These are phyloP conservation scores for Drosophila prosaltans DNA, from an alignment of 1,140 invertebrate species.

Conservation along the genomic window DNA sequence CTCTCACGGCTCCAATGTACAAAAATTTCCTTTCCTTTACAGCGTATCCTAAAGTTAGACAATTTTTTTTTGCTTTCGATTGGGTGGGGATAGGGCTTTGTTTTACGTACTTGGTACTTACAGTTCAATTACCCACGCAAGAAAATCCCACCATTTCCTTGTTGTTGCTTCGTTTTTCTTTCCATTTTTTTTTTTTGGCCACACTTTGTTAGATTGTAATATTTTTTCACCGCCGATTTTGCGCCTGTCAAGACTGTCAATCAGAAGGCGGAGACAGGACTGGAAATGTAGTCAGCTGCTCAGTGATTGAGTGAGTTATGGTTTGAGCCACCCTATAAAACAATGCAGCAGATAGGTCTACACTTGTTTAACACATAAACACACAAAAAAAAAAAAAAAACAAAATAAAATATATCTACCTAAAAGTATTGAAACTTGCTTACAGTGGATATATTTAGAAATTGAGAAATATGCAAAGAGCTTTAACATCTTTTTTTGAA, in stretches of 20 bases:
- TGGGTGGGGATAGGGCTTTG: slow-evolving; percentile 2
- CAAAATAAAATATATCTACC: neutral
- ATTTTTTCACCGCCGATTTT: slow-evolving; percentile 65
- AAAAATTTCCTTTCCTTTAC: slow-evolving; percentile 24
- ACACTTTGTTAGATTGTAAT: slow-evolving; percentile 60
- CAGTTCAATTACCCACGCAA: slow-evolving; percentile 71
- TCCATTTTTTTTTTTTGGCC: slow-evolving; percentile 24
- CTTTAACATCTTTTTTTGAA: neutral
- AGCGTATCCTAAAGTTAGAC: slow-evolving; percentile 41
- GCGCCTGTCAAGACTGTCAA: slow-evolving; percentile 66
- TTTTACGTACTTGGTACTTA: slow-evolving; percentile 53
- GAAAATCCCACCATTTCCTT: neutral
- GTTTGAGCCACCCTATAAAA: slow-evolving; percentile 28
- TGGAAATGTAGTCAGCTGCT: slow-evolving; percentile 6
- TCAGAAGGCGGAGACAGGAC: slow-evolving; percentile 44
- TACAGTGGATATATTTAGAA: slow-evolving; percentile 8
- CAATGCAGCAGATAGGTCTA: slow-evolving; percentile 10
- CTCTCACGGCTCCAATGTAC: slow-evolving; percentile 19
- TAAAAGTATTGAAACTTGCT: neutral
- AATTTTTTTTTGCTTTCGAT: slow-evolving; percentile 21
- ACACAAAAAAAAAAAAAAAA: neutral
- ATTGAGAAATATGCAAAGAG: neutral
- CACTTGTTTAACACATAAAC: slow-evolving; percentile 15
- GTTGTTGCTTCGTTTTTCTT: neutral
- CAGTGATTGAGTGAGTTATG: slow-evolving; percentile 42